Percentiles rank a stretch among this genome's conserved stretches.
Evolutionary conservation across 2,797 vertebrate genomes (phyloP).

Genomic region (Dendrocincla tyrannina): DNA sequence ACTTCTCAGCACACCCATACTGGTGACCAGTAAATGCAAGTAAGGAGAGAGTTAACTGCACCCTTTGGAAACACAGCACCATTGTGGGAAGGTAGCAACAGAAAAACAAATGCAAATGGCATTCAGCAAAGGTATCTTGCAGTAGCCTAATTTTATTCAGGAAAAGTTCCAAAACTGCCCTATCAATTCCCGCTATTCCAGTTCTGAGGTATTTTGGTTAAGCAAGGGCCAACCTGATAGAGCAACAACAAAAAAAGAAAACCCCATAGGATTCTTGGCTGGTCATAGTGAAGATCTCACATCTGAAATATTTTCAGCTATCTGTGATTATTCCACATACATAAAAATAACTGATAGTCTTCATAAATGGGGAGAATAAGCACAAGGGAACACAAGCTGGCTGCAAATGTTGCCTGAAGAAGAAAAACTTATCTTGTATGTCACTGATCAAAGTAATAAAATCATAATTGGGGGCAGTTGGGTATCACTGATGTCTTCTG

Average conservation of each 20-base stretch:
- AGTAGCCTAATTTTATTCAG: neutral
- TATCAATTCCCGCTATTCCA: neutral
- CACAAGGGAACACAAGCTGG: neutral
- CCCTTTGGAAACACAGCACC: neutral
- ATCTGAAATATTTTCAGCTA: constrained; percentile 33
- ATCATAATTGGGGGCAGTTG: neutral
- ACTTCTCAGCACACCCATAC: neutral
- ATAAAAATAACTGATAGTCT: constrained; percentile 3
- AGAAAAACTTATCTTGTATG: neutral
- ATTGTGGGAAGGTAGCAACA: neutral
- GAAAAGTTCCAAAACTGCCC: neutral
- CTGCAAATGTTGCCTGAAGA: neutral
- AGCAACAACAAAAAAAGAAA: neutral
- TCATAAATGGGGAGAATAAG: neutral
- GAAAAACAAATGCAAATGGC: neutral
- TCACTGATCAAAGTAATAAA: neutral
- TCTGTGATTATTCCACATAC: constrained; percentile 15
- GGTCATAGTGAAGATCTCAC: neutral
- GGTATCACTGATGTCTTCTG: neutral
- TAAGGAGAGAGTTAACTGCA: neutral
- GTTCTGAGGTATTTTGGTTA: neutral
- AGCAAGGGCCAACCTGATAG: neutral
- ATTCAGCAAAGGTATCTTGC: neutral
- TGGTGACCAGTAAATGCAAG: neutral
- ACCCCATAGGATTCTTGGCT: neutral